These are phyloP conservation scores for Montipora capricornis DNA, from an alignment of 64 coral and sea anemone genomes.

Conservation along the genomic window DNA sequence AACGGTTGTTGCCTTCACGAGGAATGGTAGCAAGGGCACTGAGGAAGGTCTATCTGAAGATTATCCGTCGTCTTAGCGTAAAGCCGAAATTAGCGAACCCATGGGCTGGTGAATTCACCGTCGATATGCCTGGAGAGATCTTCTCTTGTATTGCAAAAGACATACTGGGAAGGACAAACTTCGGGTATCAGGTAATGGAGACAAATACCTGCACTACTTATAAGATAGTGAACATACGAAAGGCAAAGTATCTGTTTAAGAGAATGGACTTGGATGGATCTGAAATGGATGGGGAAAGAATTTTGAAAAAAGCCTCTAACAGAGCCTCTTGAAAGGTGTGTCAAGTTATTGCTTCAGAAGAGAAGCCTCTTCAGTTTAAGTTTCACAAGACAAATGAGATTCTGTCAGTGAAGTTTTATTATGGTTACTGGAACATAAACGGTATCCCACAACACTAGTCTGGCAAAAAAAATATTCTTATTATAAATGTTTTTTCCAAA, in stretches of 20 bases:
- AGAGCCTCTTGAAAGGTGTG: not conserved
- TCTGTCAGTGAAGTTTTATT: conserved; percentile 22
- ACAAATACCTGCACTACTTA: not conserved
- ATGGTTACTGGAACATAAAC: conserved; percentile 32
- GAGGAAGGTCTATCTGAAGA: no score
- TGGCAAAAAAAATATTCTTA: no score
- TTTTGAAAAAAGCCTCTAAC: not conserved
- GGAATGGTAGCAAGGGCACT: no score
- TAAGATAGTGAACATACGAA: not conserved
- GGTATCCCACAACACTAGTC: conserved; percentile 26
- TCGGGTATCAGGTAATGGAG: conserved; percentile 3
- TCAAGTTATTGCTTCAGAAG: not conserved
- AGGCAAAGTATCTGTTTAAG: conserved; percentile 21
- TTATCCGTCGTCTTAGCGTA: not conserved
- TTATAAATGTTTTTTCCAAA: no score
- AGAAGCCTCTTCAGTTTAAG: conserved; percentile 25
- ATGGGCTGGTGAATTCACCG: not conserved
- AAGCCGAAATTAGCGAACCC: not conserved
- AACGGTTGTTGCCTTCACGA: no score
- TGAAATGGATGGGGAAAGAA: not conserved
- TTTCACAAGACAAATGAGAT: conserved; percentile 31
- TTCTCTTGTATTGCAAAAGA: not conserved
- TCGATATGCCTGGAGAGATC: not conserved
- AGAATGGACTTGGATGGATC: not conserved
- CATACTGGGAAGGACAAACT: not conserved